Percentiles rank a stretch among this genome's conserved stretches.
phyloP scores from a whole-genome alignment of 2,113 vertebrate genomes.

The Centropristis striata region DNA sequence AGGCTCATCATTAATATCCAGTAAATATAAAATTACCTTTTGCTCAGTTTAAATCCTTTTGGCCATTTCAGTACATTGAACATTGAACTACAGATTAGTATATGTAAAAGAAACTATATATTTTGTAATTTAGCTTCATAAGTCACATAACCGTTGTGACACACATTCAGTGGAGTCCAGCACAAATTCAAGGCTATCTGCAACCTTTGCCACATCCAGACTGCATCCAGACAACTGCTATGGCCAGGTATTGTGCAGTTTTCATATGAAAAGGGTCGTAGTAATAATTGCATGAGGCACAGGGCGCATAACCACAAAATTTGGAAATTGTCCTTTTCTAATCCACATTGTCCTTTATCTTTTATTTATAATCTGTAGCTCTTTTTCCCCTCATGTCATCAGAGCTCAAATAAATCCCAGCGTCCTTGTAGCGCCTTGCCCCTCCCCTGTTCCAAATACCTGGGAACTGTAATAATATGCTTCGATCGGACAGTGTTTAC shows the following conservation, averaged over 20 bases:
- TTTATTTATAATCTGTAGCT: neutral
- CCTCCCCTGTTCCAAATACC: slow-evolving; percentile 28
- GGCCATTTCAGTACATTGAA: too few species aligned
- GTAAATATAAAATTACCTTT: neutral
- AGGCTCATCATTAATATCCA: neutral
- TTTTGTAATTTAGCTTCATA: neutral
- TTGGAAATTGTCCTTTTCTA: neutral
- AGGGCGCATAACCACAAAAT: neutral
- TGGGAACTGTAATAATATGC: slow-evolving; percentile 38
- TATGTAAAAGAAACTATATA: too few species aligned
- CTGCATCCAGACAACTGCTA: too few species aligned
- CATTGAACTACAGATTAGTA: too few species aligned
- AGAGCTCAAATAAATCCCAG: neutral
- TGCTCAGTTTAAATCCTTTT: neutral
- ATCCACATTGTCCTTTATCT: too few species aligned
- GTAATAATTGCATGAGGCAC: neutral
- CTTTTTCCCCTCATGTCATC: neutral
- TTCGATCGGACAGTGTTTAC: slow-evolving; percentile 59
- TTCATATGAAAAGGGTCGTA: neutral
- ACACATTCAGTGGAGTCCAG: slow-evolving; percentile 89
- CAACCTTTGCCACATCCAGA: slow-evolving; percentile 95
- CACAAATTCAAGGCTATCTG: slow-evolving; percentile 93
- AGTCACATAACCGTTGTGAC: neutral
- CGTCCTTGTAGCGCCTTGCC: slow-evolving; percentile 18
- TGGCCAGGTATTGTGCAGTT: neutral